Evolutionary conservation across 2,113 vertebrate genomes (phyloP).

Genomic region (Dryoscopus gambensis): DNA sequence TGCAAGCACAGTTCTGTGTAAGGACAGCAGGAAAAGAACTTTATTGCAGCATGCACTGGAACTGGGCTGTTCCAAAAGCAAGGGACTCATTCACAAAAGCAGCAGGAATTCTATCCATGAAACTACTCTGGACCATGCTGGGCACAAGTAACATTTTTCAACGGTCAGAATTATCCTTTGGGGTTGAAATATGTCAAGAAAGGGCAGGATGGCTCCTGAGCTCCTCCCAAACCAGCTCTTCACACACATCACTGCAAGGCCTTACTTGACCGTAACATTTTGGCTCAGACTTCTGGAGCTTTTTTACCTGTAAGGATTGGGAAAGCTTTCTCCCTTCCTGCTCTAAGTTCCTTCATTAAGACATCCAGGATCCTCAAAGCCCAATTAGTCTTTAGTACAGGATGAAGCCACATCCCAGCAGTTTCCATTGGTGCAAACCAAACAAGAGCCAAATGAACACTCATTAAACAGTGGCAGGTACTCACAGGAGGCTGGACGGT

Average conservation of each 20-base stretch:
- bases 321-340: neutral
- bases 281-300: neutral
- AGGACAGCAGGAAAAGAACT: neutral
- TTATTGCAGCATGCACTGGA: neutral
- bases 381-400: neutral
- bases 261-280: rapidly evolving
- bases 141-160: neutral
- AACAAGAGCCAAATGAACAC: neutral
- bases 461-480: neutral
- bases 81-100: neutral
- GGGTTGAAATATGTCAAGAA: neutral
- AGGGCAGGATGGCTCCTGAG: neutral
- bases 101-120: neutral
- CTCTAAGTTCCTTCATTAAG: neutral
- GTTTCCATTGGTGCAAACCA: neutral
- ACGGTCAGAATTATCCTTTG: neutral
- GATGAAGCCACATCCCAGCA: neutral
- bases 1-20: neutral
- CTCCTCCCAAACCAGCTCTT: neutral
- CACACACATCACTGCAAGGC: no score
- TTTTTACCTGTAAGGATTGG: neutral
- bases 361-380: neutral
- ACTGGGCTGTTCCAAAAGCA: neutral
- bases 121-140: neutral
- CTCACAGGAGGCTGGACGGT: rapidly evolving